phyloP scores from a whole-genome alignment of 2,797 vertebrate genomes.

The Megaceryle alcyon region DNA sequence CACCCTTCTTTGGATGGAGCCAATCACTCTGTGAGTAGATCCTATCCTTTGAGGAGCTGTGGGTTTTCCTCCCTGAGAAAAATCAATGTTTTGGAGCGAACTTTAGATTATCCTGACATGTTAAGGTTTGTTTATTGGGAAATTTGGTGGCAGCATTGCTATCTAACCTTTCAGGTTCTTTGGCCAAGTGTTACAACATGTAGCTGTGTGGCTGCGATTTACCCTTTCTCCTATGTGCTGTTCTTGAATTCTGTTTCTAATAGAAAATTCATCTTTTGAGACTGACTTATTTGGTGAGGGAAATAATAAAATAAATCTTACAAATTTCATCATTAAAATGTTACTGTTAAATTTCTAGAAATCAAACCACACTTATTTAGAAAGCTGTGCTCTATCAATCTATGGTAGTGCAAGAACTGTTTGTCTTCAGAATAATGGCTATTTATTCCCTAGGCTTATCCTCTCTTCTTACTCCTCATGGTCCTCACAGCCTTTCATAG shows the following conservation, averaged over 20 bases:
- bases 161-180: not conserved
- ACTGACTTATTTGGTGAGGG: not conserved
- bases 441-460: not conserved
- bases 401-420: not conserved
- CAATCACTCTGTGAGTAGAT: not conserved
- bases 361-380: not conserved
- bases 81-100: not conserved
- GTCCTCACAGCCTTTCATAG: not conserved
- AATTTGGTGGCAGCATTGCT: not conserved
- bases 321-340: not conserved
- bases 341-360: not conserved
- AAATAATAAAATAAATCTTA: not conserved
- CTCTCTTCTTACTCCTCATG: not conserved
- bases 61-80: accelerated
- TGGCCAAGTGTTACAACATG: accelerated
- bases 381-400: not conserved
- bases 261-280: not conserved
- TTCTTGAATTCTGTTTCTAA: not conserved
- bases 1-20: not conserved
- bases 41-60: not conserved
- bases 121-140: not conserved
- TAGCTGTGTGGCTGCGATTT: not conserved
- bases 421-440: not conserved
- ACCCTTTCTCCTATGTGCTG: not conserved
- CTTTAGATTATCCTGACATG: not conserved